Percentiles rank a stretch among this genome's conserved stretches.
phyloP scores from a whole-genome alignment of 2,113 vertebrate genomes.

The Lutjanus erythropterus region DNA sequence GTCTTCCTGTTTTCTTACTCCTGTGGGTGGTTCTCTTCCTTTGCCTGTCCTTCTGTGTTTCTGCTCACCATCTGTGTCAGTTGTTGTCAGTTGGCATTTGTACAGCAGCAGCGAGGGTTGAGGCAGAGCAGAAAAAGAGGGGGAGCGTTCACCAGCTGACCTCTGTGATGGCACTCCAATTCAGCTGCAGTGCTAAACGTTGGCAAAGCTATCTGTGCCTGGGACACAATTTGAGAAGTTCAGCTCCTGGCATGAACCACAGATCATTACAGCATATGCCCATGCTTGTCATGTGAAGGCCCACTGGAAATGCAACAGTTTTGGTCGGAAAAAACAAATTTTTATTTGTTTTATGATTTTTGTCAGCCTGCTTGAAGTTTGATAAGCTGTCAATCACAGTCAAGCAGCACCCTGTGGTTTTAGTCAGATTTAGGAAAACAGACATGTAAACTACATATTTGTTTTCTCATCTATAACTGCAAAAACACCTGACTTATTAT shows the following conservation, averaged over 20 bases:
- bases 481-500: slow-evolving; percentile 32
- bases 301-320: slow-evolving; percentile 31
- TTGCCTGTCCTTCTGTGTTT: slow-evolving; percentile 84
- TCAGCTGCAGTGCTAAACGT: slow-evolving; percentile 58
- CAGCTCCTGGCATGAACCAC: slow-evolving; percentile 34
- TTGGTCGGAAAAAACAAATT: background rate
- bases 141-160: slow-evolving; percentile 59
- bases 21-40: slow-evolving; percentile 82
- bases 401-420: slow-evolving; percentile 21
- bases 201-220: slow-evolving; percentile 44
- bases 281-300: slow-evolving; percentile 37
- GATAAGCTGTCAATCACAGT: slow-evolving; percentile 30
- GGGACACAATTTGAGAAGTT: slow-evolving; percentile 53
- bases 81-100: slow-evolving; percentile 81
- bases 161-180: slow-evolving; percentile 68
- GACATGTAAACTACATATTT: slow-evolving; percentile 3
- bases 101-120: slow-evolving; percentile 84
- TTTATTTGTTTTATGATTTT: background rate
- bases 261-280: slow-evolving; percentile 42
- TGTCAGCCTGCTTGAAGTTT: slow-evolving; percentile 19
- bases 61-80: slow-evolving; percentile 82
- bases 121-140: slow-evolving; percentile 75
- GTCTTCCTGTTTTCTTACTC: slow-evolving; percentile 85
- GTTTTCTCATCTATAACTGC: slow-evolving; percentile 26
- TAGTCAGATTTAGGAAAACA: slow-evolving; percentile 12